A percentile compares a stretch with the other conserved stretches of the same genome.
These are phyloP conservation scores for Aphidius colemani DNA, from an alignment of 2,888 invertebrate genomes.

Conservation along the genomic window DNA sequence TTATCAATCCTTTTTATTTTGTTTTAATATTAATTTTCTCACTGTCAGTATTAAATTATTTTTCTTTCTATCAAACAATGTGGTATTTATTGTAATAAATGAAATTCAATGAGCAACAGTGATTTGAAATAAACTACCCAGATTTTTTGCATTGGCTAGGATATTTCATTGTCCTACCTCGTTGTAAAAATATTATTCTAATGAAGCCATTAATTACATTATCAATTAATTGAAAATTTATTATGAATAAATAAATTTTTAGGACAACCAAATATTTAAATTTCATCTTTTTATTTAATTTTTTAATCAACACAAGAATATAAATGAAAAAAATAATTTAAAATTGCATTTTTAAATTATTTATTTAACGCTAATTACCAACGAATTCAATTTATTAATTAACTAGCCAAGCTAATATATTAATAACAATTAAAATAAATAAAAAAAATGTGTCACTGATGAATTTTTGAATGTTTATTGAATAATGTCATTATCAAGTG, in stretches of 20 bases:
- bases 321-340: conserved; percentile 7
- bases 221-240: too few relatives aligned
- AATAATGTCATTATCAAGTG: too few relatives aligned
- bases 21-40: conserved; percentile 1
- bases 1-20: conserved; percentile 10
- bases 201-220: too few relatives aligned
- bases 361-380: conserved; percentile 17
- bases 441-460: neutral
- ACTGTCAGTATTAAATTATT: neutral
- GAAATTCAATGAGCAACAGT: neutral
- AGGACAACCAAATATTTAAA: conserved; percentile 15
- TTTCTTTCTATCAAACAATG: neutral
- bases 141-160: conserved; percentile 23
- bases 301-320: conserved; percentile 2
- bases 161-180: conserved; percentile 36
- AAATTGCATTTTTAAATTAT: conserved; percentile 10
- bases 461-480: too few relatives aligned
- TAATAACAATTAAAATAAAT: neutral
- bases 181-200: conserved; percentile 27
- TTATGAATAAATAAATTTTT: too few relatives aligned
- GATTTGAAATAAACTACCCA: conserved; percentile 8
- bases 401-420: neutral
- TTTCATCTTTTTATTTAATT: conserved; percentile 27
- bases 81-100: neutral
- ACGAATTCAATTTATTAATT: conserved; percentile 8